Evolutionary conservation across 2,113 vertebrate genomes (phyloP), one percentile per base, ranked within the genome.

Genomic region (Amphiprion ocellaris): DNA sequence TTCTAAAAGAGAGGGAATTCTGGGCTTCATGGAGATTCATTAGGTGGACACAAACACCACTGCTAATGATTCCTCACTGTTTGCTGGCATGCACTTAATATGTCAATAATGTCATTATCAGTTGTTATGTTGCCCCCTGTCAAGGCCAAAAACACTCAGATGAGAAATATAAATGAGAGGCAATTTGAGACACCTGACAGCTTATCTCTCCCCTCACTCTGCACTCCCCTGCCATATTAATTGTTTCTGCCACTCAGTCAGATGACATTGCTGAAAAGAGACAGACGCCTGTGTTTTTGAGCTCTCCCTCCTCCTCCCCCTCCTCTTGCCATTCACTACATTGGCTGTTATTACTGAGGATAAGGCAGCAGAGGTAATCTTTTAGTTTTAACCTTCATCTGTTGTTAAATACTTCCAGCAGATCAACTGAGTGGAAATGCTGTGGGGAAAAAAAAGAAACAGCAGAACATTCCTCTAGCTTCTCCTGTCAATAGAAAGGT

Each of bases 211-310:
- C 62, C 39, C 15, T 33, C 33, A 17, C 21, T 46, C 33, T 17
- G 16, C 19, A 10, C 10, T 37, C 15, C 54, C 19, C 68, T 47
- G 59, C 70, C 66, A 74, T 74, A 80, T 85, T 85, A 92, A 90
- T 89, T 85, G 86, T 81, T 87, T 82, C 90, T 91, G 86, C 74
- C 88, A 85, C 70, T 91, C 83, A 87, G 64, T 69, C 61, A 75
- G 79, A 88, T 87, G 86, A 90, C 83, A 85, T 81, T 85, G 81
- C 77, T 69, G 39, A 81, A 77, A 89, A 89, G 65, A 82, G 88
- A 89, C 84, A 88, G 76, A 69, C 86, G 77, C 64, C 58, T 46
- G 50, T 37, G 0, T 66, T 83, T 69, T 19, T 50, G 14, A 60
- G 55, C 11, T 33, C 44, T 37, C 33, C 33, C 26, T 26, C 33